phyloP scores from a whole-genome alignment of 2,113 vertebrate genomes.

The Charina bottae region DNA sequence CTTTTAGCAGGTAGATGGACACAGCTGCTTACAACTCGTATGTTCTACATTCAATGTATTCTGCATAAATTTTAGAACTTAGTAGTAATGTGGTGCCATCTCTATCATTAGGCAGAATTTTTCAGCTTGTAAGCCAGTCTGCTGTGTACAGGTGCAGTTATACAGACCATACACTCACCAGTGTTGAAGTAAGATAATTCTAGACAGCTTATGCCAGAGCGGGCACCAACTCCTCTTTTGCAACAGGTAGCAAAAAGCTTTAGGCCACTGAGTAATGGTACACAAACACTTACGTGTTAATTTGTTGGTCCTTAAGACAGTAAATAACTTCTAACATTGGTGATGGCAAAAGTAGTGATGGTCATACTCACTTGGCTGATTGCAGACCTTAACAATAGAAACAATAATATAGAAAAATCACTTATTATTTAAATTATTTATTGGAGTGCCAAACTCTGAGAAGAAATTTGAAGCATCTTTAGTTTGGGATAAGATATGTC shows the following conservation, averaged over 20 bases:
- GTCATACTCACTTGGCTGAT: not conserved
- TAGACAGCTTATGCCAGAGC: not conserved
- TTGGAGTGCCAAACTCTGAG: not conserved
- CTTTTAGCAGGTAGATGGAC: not conserved
- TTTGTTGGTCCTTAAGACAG: not conserved
- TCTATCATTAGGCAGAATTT: not conserved
- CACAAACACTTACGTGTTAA: not conserved
- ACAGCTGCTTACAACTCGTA: not conserved
- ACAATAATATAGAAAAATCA: not conserved
- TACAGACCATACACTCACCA: not conserved
- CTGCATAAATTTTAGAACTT: not conserved
- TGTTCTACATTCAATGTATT: not conserved
- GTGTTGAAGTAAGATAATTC: not conserved
- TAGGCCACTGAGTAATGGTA: not conserved
- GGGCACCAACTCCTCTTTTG: not conserved
- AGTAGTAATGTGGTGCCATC: not conserved
- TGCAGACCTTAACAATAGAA: not conserved
- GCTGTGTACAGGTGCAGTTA: not conserved
- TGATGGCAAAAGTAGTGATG: not conserved
- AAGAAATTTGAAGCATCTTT: not conserved
- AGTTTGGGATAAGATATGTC: not conserved
- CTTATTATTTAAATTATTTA: not conserved
- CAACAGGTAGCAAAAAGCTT: not conserved
- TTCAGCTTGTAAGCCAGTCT: not conserved
- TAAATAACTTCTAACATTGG: not conserved